Evolutionary conservation across 2,113 vertebrate genomes (phyloP).

Genomic region (Gymnobelideus leadbeateri): DNA sequence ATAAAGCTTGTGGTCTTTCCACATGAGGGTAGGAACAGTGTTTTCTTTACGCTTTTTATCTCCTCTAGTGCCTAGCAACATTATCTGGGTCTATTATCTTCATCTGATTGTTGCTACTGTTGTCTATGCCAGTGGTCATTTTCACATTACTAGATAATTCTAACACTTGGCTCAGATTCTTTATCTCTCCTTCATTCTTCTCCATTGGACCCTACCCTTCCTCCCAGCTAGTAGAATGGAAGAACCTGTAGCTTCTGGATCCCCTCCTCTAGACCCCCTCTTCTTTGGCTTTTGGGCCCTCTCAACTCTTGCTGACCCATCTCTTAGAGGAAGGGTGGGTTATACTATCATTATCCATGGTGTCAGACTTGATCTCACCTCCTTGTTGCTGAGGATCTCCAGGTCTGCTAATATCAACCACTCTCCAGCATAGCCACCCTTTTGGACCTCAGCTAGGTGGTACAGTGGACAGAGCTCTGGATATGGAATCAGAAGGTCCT

Average conservation of each 20-base stretch:
- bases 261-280: too few relatives aligned
- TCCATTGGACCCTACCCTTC: background rate
- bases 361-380: background rate
- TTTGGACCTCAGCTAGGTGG: too few relatives aligned
- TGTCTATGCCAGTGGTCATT: background rate
- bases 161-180: background rate
- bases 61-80: background rate
- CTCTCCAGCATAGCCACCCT: background rate
- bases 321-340: background rate
- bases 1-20: background rate
- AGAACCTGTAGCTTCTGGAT: background rate
- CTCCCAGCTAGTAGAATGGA: background rate
- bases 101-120: background rate
- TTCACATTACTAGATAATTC: background rate
- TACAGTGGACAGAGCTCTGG: background rate
- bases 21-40: background rate
- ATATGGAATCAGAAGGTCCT: background rate
- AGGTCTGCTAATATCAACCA: background rate
- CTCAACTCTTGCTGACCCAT: background rate
- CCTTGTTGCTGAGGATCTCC: background rate
- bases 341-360: background rate
- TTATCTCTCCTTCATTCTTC: background rate
- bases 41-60: background rate
- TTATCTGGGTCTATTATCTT: background rate
- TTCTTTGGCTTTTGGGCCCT: background rate